These are phyloP conservation scores for Phrynosoma platyrhinos DNA, from an alignment of 2,113 vertebrate genomes.

Conservation along the genomic window DNA sequence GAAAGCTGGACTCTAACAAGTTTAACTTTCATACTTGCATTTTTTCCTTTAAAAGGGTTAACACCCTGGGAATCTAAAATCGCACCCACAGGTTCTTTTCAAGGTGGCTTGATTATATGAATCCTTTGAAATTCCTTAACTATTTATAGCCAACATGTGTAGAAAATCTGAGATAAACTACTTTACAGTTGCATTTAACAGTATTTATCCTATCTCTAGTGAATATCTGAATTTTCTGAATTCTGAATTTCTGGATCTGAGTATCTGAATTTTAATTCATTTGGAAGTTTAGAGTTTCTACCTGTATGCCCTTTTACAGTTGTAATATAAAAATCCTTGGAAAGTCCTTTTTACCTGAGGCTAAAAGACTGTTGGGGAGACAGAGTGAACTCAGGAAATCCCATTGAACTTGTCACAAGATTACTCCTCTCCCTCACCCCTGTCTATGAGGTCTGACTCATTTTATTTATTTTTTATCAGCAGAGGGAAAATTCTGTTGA, in stretches of 20 bases:
- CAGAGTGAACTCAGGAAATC: constrained; percentile 39
- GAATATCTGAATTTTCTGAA: too few species aligned
- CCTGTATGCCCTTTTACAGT: neutral
- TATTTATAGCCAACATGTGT: neutral
- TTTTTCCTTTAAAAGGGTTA: too few species aligned
- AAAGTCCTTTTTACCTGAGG: neutral
- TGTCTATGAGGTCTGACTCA: constrained; percentile 34
- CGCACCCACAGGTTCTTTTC: too few species aligned
- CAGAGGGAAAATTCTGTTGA: constrained; percentile 53
- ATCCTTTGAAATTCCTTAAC: neutral
- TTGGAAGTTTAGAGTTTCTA: constrained; percentile 16
- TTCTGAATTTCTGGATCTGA: neutral
- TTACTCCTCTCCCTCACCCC: neutral
- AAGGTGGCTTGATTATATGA: constrained; percentile 21
- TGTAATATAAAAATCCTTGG: constrained; percentile 30
- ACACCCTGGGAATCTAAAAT: too few species aligned
- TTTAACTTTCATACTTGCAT: too few species aligned
- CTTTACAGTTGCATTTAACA: constrained; percentile 32
- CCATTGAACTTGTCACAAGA: neutral
- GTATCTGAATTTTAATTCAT: neutral
- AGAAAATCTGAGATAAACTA: constrained; percentile 12
- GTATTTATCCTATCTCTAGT: neutral
- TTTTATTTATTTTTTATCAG: neutral
- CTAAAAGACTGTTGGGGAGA: constrained; percentile 31
- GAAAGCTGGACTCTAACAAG: too few species aligned